phyloP scores from a whole-genome alignment of 2,113 vertebrate genomes.

The Ardeotis arabs region DNA sequence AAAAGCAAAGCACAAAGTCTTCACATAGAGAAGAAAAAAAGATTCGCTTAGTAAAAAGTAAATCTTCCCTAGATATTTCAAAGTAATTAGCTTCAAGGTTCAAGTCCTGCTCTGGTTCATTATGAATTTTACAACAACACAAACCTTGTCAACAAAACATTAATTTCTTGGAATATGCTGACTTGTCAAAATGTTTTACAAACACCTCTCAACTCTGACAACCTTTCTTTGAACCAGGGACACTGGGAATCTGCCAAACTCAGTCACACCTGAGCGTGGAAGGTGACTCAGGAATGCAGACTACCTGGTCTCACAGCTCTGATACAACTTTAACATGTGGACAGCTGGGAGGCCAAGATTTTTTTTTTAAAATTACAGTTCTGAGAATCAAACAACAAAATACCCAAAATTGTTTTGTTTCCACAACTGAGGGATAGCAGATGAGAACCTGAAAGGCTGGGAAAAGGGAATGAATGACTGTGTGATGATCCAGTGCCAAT shows the following conservation, averaged over 20 bases:
- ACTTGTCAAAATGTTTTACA: not conserved
- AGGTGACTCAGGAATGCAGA: not conserved
- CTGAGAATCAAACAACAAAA: not conserved
- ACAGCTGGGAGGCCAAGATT: not conserved
- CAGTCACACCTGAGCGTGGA: not conserved
- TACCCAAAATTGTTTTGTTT: not conserved
- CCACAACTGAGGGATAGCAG: not conserved
- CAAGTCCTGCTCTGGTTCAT: not conserved
- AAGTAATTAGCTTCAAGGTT: not conserved
- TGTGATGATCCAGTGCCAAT: not conserved
- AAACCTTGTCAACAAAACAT: not conserved
- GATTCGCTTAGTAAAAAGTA: not conserved
- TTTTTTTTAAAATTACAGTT: not conserved
- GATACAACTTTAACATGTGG: not conserved
- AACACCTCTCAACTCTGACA: not conserved
- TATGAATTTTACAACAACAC: not conserved
- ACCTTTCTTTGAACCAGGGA: not conserved
- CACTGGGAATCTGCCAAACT: not conserved
- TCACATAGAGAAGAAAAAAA: not conserved
- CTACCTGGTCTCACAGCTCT: not conserved
- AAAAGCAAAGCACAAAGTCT: not conserved
- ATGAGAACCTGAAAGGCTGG: not conserved
- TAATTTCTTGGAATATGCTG: not conserved
- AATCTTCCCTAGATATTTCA: not conserved
- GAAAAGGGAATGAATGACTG: not conserved